A percentile compares a stretch with the other conserved stretches of the same genome.
phyloP scores from a whole-genome alignment of 92 coral and sea anemone genomes.

The Epizoanthus illoricatus region DNA sequence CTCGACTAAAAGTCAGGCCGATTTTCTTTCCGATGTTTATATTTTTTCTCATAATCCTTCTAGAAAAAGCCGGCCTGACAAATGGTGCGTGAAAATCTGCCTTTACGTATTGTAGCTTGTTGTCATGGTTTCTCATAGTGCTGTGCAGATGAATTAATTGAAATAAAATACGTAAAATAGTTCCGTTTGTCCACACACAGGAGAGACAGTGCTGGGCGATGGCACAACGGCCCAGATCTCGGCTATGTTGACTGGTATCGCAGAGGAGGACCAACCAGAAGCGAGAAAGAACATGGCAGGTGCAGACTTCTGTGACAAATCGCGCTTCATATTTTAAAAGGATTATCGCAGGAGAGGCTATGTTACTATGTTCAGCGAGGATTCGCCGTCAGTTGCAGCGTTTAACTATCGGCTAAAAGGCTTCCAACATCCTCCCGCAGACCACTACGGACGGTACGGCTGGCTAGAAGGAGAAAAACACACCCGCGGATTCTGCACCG shows the following conservation, averaged over 20 bases:
- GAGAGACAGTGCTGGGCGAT: conserved; percentile 74
- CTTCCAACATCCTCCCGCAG: conserved; percentile 58
- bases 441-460: conserved; percentile 62
- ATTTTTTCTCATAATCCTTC: too few relatives aligned
- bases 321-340: conserved; percentile 77
- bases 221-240: conserved; percentile 81
- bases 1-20: too few relatives aligned
- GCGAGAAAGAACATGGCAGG: conserved; percentile 64
- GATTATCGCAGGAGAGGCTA: conserved; percentile 62
- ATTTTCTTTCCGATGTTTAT: too few relatives aligned
- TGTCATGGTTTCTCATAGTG: too few relatives aligned
- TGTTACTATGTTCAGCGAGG: conserved; percentile 68
- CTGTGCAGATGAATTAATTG: too few relatives aligned
- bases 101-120: too few relatives aligned
- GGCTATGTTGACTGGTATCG: conserved; percentile 80
- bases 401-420: conserved; percentile 61
- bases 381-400: conserved; percentile 33
- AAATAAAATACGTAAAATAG: too few relatives aligned
- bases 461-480: conserved; percentile 47
- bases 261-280: conserved; percentile 69
- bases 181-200: conserved; percentile 25
- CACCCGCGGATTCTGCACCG: conserved; percentile 41
- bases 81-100: too few relatives aligned
- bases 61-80: too few relatives aligned
- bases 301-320: conserved; percentile 64